Conservation (phyloP, 2,888 invertebrate genomes). For the Diarsia mendica region DNA sequence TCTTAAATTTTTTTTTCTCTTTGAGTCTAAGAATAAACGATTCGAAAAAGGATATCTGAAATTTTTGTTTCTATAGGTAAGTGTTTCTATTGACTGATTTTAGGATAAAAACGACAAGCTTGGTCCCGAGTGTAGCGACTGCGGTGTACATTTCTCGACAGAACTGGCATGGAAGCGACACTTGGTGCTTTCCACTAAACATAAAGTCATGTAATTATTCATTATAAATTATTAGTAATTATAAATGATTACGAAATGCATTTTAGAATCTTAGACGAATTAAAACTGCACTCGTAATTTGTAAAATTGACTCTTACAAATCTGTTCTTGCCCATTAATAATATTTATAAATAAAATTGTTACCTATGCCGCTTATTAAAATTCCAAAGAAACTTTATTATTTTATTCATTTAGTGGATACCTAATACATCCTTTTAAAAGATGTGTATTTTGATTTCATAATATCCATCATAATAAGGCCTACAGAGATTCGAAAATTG, state of each 20-base stretch:
- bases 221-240: no score
- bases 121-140: constrained; percentile 71
- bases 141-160: constrained; percentile 65
- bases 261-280: no score
- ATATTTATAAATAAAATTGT: background rate
- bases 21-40: background rate
- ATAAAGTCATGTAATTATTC: constrained; percentile 56
- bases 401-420: background rate
- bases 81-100: constrained; percentile 21
- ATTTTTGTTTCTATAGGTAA: background rate
- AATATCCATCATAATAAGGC: background rate
- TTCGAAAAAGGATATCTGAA: no score
- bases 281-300: no score
- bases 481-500: background rate
- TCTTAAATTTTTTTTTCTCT: background rate
- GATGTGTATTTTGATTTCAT: background rate
- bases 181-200: constrained; percentile 67
- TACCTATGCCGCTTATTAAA: background rate
- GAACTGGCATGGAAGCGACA: constrained; percentile 70
- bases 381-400: background rate
- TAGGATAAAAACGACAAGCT: constrained; percentile 68
- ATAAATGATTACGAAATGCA: background rate
- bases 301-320: no score
- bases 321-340: no score
- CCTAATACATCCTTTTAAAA: background rate